phyloP scores from a whole-genome alignment of 2,797 vertebrate species.

The Rhodeus uyekii region DNA sequence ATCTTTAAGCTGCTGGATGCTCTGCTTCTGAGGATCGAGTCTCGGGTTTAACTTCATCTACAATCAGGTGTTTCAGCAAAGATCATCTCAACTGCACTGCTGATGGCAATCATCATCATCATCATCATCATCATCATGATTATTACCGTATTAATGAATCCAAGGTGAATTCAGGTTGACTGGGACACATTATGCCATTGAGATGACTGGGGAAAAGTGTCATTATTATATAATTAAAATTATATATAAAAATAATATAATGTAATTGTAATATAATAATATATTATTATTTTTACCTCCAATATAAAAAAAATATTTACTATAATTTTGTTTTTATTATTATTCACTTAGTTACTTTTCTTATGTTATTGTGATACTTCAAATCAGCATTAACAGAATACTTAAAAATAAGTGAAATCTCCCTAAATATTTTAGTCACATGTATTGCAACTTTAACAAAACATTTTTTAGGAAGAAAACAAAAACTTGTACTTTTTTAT shows the following conservation, averaged over 20 bases:
- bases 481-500: neutral
- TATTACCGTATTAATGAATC: too few relatives aligned
- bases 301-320: neutral
- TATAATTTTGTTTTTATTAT: neutral
- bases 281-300: too few relatives aligned
- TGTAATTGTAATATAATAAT: too few relatives aligned
- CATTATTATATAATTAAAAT: too few relatives aligned
- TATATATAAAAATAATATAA: too few relatives aligned
- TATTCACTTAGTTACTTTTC: neutral
- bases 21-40: slow-evolving; percentile 30
- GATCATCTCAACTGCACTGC: too few relatives aligned
- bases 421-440: neutral
- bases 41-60: neutral
- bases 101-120: too few relatives aligned
- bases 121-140: too few relatives aligned
- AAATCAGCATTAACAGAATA: neutral
- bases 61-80: neutral
- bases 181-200: too few relatives aligned
- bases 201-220: too few relatives aligned
- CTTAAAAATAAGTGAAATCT: neutral
- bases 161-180: too few relatives aligned
- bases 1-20: slow-evolving; percentile 15
- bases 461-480: neutral
- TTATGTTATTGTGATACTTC: neutral
- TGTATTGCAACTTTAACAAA: neutral